Percentiles rank a stretch among this genome's conserved stretches.
These are phyloP conservation scores for Athrips mouffetella DNA, from an alignment of 2,888 invertebrate species.

Conservation along the genomic window DNA sequence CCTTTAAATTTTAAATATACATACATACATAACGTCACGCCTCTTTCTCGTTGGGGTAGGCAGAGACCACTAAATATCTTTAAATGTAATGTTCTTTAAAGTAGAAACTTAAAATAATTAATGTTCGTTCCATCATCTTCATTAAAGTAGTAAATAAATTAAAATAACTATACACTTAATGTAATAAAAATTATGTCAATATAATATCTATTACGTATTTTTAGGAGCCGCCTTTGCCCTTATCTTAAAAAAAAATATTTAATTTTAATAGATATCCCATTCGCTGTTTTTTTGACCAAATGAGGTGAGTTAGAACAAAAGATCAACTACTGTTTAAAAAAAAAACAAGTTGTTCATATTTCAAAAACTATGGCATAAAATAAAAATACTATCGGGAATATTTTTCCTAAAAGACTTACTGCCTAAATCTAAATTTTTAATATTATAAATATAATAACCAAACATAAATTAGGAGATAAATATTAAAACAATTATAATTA, in stretches of 20 bases:
- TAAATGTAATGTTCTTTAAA: conserved; percentile 1
- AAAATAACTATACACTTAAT: conserved; percentile 12
- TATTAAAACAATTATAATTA: neutral
- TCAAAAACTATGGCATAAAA: no score
- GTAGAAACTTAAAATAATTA: neutral
- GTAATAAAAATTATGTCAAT: conserved; percentile 17
- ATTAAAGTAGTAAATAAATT: neutral
- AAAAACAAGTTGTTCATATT: no score
- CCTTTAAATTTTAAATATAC: no score
- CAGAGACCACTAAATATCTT: neutral
- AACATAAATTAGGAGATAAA: neutral
- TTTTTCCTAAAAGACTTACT: no score
- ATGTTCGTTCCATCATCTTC: neutral
- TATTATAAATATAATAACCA: neutral
- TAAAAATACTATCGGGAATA: no score
- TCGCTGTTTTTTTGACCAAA: neutral
- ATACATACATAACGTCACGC: no score
- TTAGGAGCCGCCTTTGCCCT: conserved; percentile 36
- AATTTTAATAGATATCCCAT: neutral
- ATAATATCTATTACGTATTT: conserved; percentile 27
- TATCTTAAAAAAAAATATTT: neutral
- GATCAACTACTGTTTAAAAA: no score
- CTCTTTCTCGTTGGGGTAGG: no score
- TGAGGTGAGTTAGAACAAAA: neutral
- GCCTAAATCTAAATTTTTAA: no score